These are phyloP conservation scores for Crepidodera aurea DNA, from an alignment of 2,888 invertebrate genomes.

Conservation along the genomic window DNA sequence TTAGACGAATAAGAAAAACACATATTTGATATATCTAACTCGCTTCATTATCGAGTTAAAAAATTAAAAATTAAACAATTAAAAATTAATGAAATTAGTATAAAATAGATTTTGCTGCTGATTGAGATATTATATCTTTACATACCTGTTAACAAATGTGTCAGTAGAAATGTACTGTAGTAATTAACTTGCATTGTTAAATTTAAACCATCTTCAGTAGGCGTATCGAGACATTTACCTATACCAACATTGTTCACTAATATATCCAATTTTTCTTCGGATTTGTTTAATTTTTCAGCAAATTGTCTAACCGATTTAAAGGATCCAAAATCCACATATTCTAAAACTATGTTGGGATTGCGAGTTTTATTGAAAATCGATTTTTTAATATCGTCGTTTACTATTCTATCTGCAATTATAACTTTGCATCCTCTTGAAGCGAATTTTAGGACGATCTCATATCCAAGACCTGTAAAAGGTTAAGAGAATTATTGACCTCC, in stretches of 20 bases:
- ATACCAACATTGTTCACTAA: conserved; percentile 73
- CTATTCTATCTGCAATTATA: conserved; percentile 62
- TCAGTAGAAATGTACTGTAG: conserved; percentile 75
- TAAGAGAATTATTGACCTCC: too few species aligned
- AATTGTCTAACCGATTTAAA: conserved; percentile 68
- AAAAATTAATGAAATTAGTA: too few species aligned
- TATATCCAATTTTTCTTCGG: conserved; percentile 67
- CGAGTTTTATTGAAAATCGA: conserved; percentile 51
- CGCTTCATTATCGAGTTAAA: too few species aligned
- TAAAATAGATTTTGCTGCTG: too few species aligned
- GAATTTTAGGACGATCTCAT: conserved; percentile 58
- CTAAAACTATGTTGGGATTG: conserved; percentile 55
- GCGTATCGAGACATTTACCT: conserved; percentile 62
- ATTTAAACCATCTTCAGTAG: conserved; percentile 67
- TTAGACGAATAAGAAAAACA: too few species aligned
- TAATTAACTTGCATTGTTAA: conserved; percentile 73
- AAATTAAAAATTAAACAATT: too few species aligned
- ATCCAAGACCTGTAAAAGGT: conserved; percentile 60
- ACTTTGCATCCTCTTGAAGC: conserved; percentile 64
- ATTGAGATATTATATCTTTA: too few species aligned
- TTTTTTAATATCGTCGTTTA: conserved; percentile 44
- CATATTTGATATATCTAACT: too few species aligned
- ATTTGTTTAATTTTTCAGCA: conserved; percentile 65
- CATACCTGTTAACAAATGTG: conserved; percentile 67
- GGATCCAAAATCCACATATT: conserved; percentile 65